phyloP scores from a whole-genome alignment of 2,888 invertebrate genomes.

The Archaeoteleia sp. region DNA sequence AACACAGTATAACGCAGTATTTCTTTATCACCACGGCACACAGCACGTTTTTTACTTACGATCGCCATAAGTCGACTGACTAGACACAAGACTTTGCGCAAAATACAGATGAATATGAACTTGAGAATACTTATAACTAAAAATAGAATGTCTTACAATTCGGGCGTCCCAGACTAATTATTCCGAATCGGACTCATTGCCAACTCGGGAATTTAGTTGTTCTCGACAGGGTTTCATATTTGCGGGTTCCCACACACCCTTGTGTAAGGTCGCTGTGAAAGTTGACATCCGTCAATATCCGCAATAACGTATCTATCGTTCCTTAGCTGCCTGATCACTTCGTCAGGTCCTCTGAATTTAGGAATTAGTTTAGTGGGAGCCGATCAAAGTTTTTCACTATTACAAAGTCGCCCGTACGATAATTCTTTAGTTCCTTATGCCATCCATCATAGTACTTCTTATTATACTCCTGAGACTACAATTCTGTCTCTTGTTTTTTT shows the following conservation, averaged over 20 bases:
- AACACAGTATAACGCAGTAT: too few relatives aligned
- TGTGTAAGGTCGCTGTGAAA: constrained; percentile 7
- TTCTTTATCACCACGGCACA: too few relatives aligned
- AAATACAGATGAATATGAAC: too few relatives aligned
- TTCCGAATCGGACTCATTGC: too few relatives aligned
- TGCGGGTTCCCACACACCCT: constrained; percentile 9
- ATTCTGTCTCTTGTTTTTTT: not conserved
- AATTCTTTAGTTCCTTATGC: constrained; percentile 42
- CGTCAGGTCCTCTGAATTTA: constrained; percentile 30
- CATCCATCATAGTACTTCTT: not conserved
- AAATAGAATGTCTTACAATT: too few relatives aligned
- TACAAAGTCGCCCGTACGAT: constrained; percentile 28
- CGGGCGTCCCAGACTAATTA: too few relatives aligned
- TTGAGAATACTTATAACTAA: too few relatives aligned
- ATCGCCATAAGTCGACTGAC: too few relatives aligned
- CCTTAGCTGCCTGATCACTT: constrained; percentile 18
- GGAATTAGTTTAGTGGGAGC: constrained; percentile 43
- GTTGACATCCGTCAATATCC: constrained; percentile 15
- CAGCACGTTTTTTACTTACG: too few relatives aligned
- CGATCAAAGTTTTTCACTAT: constrained; percentile 25
- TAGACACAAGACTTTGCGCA: too few relatives aligned
- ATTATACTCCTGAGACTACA: not conserved
- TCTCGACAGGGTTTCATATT: constrained; percentile 13
- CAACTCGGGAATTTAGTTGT: too few relatives aligned
- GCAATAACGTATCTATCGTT: constrained; percentile 15